Evolutionary conservation across 2,113 vertebrate genomes (phyloP), one percentile per base, ranked within the genome.

Genomic region (Garra rufa): DNA sequence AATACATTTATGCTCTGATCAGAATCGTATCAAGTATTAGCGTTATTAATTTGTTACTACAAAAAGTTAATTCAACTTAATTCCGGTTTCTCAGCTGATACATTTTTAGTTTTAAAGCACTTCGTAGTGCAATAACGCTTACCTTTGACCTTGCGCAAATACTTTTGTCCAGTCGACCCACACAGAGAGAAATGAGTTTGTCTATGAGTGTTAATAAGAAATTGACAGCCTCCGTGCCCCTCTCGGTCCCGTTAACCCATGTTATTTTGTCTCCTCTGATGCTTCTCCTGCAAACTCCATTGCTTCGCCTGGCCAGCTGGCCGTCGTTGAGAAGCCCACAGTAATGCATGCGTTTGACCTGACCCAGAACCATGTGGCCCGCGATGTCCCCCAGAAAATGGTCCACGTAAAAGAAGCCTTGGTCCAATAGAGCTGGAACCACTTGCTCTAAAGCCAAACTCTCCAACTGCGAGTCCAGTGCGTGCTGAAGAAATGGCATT

Each of bases 71-170:
- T 1, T 17, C 8, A 1, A 34, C 1, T 30, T 4, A 43, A 70
- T 43, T 67, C 17, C 30, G 10, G 8, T 59, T 59, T 63, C 28
- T 4, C 19, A 70, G 9, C 3, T 11, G 34, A 41, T 1, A 41
- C 21, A 24, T 43, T 67, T 15, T 38, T 38, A 9, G 28, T 34
- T 70, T 43, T 13, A 6, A 24, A 24, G 13, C n/a, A 28, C 71
- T 75, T 76, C 30, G 3, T n/a, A 7, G 4, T 7, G 9, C 74
- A 52, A 0, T 7, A 43, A 59, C 1, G 17, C 89, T 91, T 94
- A 99, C 97, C 97, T 98, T 96, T 76, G 97, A 99, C 80, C 97
- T 92, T 85, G 97, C 96, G 85, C 96, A 94, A 89, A 99, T 96
- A 90, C 93, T 96, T 87, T 95, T 93, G 55, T 94, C 96, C 61